These are phyloP conservation scores for Malacoctenus gilli DNA, from an alignment of 2,797 vertebrate species.

Conservation along the genomic window DNA sequence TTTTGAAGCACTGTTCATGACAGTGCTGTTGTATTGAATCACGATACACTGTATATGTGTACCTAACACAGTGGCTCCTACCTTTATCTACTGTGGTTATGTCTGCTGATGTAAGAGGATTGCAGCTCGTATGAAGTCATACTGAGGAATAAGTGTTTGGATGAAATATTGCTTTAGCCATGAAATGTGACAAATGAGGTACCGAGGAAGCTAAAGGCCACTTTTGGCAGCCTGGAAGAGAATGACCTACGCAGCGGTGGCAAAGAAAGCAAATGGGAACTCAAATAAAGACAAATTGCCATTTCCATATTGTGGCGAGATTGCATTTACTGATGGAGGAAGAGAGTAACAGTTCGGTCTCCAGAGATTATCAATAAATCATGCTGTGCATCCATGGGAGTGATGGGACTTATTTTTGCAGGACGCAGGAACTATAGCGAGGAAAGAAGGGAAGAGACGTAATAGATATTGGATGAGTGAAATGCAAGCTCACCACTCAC, in stretches of 20 bases:
- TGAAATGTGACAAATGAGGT: slow-evolving; percentile 72
- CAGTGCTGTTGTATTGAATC: too few relatives aligned
- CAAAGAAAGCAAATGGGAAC: slow-evolving; percentile 69
- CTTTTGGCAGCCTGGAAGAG: slow-evolving; percentile 56
- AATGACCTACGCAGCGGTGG: slow-evolving; percentile 63
- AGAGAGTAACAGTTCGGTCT: slow-evolving; percentile 75
- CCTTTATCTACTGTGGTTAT: background rate
- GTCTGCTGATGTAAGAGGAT: slow-evolving; percentile 12
- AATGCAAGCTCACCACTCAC: slow-evolving; percentile 42
- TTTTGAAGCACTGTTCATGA: too few relatives aligned
- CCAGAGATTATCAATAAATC: slow-evolving; percentile 79
- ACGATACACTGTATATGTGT: background rate
- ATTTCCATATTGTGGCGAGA: slow-evolving; percentile 69
- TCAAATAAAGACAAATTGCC: slow-evolving; percentile 83
- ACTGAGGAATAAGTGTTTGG: slow-evolving; percentile 24
- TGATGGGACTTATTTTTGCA: slow-evolving; percentile 56
- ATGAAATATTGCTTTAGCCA: slow-evolving; percentile 38
- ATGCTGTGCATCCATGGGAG: slow-evolving; percentile 50
- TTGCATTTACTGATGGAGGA: slow-evolving; percentile 78
- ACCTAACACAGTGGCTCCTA: background rate
- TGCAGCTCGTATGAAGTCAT: slow-evolving; percentile 16
- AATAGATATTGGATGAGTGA: slow-evolving; percentile 30
- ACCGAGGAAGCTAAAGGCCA: slow-evolving; percentile 64
- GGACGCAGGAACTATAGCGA: slow-evolving; percentile 30
- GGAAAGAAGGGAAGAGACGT: slow-evolving; percentile 33